A percentile compares a stretch with the other conserved stretches of the same genome.
Evolutionary conservation across 2,797 vertebrate genomes (phyloP).

Genomic region (Danio albolineatus): DNA sequence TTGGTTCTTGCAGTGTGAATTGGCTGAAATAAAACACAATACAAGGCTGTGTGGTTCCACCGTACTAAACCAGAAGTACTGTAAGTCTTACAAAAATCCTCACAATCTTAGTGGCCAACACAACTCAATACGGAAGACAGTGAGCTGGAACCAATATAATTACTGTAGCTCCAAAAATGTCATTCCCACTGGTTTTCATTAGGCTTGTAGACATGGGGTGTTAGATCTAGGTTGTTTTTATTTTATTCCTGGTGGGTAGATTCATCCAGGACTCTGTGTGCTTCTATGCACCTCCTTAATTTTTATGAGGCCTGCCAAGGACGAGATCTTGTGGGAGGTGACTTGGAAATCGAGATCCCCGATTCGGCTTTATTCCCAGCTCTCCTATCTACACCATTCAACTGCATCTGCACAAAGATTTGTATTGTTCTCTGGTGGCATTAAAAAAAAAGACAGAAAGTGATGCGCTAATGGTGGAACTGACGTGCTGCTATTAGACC

Average conservation of each 20-base stretch:
- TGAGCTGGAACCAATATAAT: constrained; percentile 10
- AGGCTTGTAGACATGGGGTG: constrained; percentile 15
- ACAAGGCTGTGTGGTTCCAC: not conserved
- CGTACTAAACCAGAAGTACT: not conserved
- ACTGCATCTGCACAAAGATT: constrained; percentile 34
- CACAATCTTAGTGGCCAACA: not conserved
- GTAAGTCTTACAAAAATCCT: not conserved
- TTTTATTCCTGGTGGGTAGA: constrained; percentile 26
- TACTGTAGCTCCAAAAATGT: constrained; percentile 3
- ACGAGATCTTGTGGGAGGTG: constrained; percentile 33
- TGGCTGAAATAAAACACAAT: not conserved
- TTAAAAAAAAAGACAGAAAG: constrained; percentile 12
- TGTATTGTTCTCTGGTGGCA: constrained; percentile 30
- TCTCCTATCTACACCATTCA: constrained; percentile 16
- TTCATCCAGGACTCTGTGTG: constrained; percentile 30
- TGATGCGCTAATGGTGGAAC: constrained; percentile 26
- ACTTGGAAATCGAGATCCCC: constrained; percentile 26
- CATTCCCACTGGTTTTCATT: constrained; percentile 34
- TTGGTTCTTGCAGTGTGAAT: too few relatives aligned
- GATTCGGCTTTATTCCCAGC: constrained; percentile 36
- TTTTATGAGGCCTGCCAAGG: constrained; percentile 26
- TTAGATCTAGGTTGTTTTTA: constrained; percentile 8
- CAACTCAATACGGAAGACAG: not conserved
- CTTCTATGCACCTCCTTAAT: constrained; percentile 5
- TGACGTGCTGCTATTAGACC: constrained; percentile 17